Evolutionary conservation across 2,888 invertebrate species (phyloP).

Genomic region (Marasmarcha lunaedactyla): DNA sequence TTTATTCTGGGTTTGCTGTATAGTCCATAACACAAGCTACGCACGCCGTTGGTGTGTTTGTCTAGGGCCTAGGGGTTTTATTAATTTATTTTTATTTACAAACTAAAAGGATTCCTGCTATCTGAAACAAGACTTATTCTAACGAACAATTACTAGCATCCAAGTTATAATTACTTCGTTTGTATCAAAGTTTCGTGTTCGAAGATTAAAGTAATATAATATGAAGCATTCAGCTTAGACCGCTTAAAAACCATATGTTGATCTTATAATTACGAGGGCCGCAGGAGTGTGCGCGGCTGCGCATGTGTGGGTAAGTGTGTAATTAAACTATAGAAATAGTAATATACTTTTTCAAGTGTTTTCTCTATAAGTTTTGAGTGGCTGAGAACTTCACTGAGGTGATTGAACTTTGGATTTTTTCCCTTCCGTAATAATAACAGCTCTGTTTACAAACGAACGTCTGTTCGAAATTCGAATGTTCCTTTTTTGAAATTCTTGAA

Average conservation of each 20-base stretch:
- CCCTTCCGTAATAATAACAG: constrained; percentile 53
- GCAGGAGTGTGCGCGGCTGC: not conserved
- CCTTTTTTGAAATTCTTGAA: constrained; percentile 25
- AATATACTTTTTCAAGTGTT: constrained; percentile 68
- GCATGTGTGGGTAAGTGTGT: constrained; percentile 47
- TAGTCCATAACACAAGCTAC: too few species aligned
- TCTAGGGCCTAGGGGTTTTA: too few species aligned
- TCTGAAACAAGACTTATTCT: too few species aligned
- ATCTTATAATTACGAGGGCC: constrained; percentile 41
- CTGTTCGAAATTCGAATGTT: constrained; percentile 25
- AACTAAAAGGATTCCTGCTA: too few species aligned
- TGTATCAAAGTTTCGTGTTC: too few species aligned
- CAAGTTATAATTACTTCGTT: too few species aligned
- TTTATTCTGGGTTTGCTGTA: too few species aligned
- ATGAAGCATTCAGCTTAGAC: too few species aligned
- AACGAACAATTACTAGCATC: too few species aligned
- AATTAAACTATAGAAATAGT: constrained; percentile 69
- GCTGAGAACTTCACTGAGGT: constrained; percentile 51
- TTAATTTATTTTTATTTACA: too few species aligned
- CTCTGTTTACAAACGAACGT: constrained; percentile 45
- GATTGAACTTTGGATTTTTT: constrained; percentile 48
- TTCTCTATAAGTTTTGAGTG: constrained; percentile 65
- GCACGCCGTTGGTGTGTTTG: too few species aligned
- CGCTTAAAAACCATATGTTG: constrained; percentile 53
- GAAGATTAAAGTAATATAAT: too few species aligned